Evolutionary conservation across 2,888 invertebrate genomes (phyloP), one percentile per base, ranked within the genome.

Genomic region (Ceratothoa steindachneri): DNA sequence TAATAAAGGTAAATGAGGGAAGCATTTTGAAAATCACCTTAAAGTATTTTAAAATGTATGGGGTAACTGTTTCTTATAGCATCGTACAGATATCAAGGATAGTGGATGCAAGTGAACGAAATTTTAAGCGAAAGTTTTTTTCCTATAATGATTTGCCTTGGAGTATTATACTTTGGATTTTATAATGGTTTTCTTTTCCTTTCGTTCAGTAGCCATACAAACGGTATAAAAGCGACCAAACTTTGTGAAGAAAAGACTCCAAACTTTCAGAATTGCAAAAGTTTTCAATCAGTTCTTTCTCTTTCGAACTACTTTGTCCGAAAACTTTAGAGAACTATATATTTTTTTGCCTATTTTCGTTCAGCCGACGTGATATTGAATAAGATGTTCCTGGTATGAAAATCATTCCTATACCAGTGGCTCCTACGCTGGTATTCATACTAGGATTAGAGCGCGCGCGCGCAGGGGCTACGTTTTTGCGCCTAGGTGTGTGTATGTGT

Each of bases 351-450:
- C 22, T 60, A 24, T 24, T 1, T 60, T 60, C 19, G 27, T 60
- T 60, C 60, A 60, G 22, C 27, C 41, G 41, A 41, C 41, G 41
- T 60, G 60, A 60, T 60, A 60, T 60, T 60, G 22, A 60, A 60
- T 60, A 60, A 60, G 60, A 60, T 60, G 60, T 60, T 60, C 60
- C 60, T 60, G 9, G 60, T 60, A 60, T 60, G 60, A 24, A 60
- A 60, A 60, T 60, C 15, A 19, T 3, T 60, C 15, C 15, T 9
- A 41, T 41, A 41, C 60, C 60, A 60, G 60, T 60, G 22, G 27
- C 60, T 15, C 7, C 7, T 41, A 9, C 15, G 15, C 41, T 41
- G 41, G 41, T 60, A 60, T 60, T 60, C n/a, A 60, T 60, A 60
- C 41, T 15, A 41, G 41, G 41, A 41, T 41, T 41, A 41, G 41